Percentiles rank a stretch among this genome's conserved stretches.
These are phyloP conservation scores for Scelioninae gen. 2 DNA, from an alignment of 2,888 invertebrate species.

Conservation along the genomic window DNA sequence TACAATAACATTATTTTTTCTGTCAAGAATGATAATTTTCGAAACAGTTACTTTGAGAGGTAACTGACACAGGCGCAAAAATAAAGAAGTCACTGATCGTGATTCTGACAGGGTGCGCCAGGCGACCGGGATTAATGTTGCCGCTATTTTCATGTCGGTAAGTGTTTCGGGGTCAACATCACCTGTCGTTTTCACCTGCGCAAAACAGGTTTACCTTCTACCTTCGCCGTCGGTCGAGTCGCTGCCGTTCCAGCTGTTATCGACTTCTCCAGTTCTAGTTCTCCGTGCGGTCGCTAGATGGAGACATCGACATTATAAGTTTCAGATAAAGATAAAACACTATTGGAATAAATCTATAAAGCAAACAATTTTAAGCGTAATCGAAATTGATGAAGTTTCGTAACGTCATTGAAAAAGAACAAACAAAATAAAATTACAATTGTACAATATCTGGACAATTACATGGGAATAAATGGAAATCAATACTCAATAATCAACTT, in stretches of 20 bases:
- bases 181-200: conserved; percentile 53
- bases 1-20: too few relatives aligned
- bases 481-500: too few relatives aligned
- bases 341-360: too few relatives aligned
- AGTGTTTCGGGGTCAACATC: conserved; percentile 20
- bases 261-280: conserved; percentile 19
- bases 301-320: background rate
- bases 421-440: too few relatives aligned
- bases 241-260: conserved; percentile 19
- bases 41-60: too few relatives aligned
- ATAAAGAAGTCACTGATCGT: conserved; percentile 17
- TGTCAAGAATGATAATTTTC: too few relatives aligned
- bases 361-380: too few relatives aligned
- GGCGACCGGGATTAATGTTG: conserved; percentile 49
- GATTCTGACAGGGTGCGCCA: conserved; percentile 55
- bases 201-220: conserved; percentile 44
- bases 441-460: too few relatives aligned
- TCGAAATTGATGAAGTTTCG: too few relatives aligned
- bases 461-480: too few relatives aligned
- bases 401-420: too few relatives aligned
- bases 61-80: conserved; percentile 1
- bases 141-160: conserved; percentile 40
- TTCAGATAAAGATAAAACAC: background rate
- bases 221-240: conserved; percentile 36
- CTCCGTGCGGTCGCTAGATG: conserved; percentile 6